Evolutionary conservation across 2,888 invertebrate genomes (phyloP), one percentile per base, ranked within the genome.

Genomic region (Ennomos erosarius): DNA sequence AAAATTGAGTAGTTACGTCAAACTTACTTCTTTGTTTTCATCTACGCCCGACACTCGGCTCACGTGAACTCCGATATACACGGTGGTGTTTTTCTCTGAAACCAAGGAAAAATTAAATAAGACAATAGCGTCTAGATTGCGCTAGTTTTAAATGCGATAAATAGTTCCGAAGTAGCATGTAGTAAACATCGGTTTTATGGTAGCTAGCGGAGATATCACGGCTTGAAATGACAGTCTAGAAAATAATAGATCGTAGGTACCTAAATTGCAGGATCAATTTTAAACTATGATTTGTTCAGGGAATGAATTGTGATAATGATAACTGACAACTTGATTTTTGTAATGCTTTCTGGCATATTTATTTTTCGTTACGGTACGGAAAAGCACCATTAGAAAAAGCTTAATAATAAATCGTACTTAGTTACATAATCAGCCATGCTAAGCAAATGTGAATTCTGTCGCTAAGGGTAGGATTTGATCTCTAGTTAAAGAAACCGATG

Each of bases 21-120:
- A 26, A 26, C 82, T 81, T 86, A 94, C 94, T 93, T 94, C 94
- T 85, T 93, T 94, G 71, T 93, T 94, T 73, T 94, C 94, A 78
- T 94, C 94, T 43, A 94, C 94, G 64, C 93, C 94, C 50, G 94
- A 94, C 55, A 94, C 94, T 65, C 94, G 78, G 75, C 94, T 94
- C 71, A 94, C 93, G 81, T 93, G 94, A 60, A 94, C 87, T 56
- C 94, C 94, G 69, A 94, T 92, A 69, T 92, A 93, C 50, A 94
- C 94, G 44, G 94, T 93, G 43, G 93, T 94, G 73, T 93, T 93
- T 82, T 93, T 93, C 71, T 85, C 93, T 93, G 92, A 62, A 89
- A 92, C 67, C 73, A 79, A 54, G 45, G 65, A 62, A 59, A 62
- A 38, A 0, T 26, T 46, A 46, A 60, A 56, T 60, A 50, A 65